Percentiles rank a stretch among this genome's conserved stretches.
Evolutionary conservation across 1,140 invertebrate species (phyloP).

Genomic region (Cepaea nemoralis): DNA sequence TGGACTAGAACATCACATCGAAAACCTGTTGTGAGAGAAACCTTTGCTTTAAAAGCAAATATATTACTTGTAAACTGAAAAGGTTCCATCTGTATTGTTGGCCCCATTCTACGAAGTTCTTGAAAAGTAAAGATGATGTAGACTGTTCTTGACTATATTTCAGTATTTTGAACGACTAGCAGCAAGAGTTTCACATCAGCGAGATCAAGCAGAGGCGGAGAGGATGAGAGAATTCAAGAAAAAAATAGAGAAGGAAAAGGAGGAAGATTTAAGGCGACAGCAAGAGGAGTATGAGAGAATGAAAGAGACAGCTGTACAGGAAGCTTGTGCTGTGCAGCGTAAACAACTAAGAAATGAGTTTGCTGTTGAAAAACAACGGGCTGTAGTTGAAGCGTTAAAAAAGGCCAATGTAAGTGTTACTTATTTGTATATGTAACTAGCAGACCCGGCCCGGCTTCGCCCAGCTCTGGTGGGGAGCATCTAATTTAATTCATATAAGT

Average conservation of each 20-base stretch:
- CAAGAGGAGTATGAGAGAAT: slow-evolving; percentile 60
- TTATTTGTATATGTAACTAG: background rate
- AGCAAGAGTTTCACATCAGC: slow-evolving; percentile 59
- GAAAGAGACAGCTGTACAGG: slow-evolving; percentile 57
- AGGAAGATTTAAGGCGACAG: slow-evolving; percentile 62
- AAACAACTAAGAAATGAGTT: slow-evolving; percentile 58
- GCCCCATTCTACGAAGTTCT: too few species aligned
- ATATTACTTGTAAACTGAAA: too few species aligned
- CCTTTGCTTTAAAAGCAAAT: too few species aligned
- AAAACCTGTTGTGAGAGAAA: too few species aligned
- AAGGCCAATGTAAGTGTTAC: slow-evolving; percentile 58
- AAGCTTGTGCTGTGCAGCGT: slow-evolving; percentile 56
- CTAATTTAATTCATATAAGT: too few species aligned
- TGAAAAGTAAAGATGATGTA: too few species aligned
- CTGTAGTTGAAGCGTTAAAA: slow-evolving; percentile 59
- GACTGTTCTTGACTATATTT: too few species aligned
- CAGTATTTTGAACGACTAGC: slow-evolving; percentile 67
- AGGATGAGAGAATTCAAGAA: slow-evolving; percentile 62
- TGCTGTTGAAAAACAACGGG: slow-evolving; percentile 58
- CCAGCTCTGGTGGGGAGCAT: too few species aligned
- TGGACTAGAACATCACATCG: too few species aligned
- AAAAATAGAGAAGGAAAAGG: slow-evolving; percentile 64
- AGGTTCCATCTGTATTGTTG: too few species aligned
- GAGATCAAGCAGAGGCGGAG: slow-evolving; percentile 67
- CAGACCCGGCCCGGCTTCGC: too few species aligned